A percentile compares a stretch with the other conserved stretches of the same genome.
These are phyloP conservation scores for Torymus tubicola DNA, from an alignment of 2,888 invertebrate genomes.

Conservation along the genomic window DNA sequence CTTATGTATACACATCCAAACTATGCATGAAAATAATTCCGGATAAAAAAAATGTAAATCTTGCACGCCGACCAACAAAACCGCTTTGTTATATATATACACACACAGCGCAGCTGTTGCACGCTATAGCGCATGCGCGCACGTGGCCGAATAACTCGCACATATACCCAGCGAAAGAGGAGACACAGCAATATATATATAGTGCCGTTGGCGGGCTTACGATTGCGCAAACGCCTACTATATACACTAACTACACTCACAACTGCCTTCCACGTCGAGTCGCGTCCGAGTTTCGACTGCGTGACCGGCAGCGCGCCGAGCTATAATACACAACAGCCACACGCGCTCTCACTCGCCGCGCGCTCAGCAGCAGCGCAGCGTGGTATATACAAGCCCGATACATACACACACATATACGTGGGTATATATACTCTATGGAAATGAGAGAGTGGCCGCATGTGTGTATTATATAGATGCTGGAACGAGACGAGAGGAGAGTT, in stretches of 20 bases:
- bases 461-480: conserved; percentile 1
- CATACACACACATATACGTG: not conserved
- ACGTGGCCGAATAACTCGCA: too few species aligned
- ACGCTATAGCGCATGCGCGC: too few species aligned
- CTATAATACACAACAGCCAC: conserved; percentile 13
- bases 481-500: not conserved
- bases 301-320: conserved; percentile 37
- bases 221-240: conserved; percentile 55
- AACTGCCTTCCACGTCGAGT: conserved; percentile 62
- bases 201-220: too few species aligned
- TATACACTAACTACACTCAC: too few species aligned
- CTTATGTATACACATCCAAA: too few species aligned
- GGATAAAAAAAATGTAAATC: too few species aligned
- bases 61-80: too few species aligned
- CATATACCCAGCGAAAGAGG: too few species aligned
- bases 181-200: too few species aligned
- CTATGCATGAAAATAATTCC: too few species aligned
- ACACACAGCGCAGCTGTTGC: too few species aligned
- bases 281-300: conserved; percentile 69
- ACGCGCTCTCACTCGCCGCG: conserved; percentile 9
- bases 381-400: not conserved
- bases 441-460: conserved; percentile 33
- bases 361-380: conserved; percentile 13
- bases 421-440: conserved; percentile 29
- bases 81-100: too few species aligned